phyloP scores from a whole-genome alignment of 2,888 invertebrate genomes.

The Fragum whitleyi region DNA sequence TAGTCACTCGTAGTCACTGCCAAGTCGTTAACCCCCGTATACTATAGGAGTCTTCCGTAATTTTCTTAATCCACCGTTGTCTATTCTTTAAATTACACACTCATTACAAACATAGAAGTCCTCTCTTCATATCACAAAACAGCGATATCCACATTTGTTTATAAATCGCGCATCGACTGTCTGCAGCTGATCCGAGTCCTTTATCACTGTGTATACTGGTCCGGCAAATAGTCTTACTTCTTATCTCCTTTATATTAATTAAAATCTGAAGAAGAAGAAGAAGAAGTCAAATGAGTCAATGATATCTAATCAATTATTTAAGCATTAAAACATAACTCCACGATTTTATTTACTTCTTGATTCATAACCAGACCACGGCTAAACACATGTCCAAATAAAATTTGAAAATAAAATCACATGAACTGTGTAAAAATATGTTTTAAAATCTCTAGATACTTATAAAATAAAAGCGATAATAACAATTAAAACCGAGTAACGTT shows the following conservation, averaged over 20 bases:
- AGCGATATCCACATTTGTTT: too few species aligned
- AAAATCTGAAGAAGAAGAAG: conserved; percentile 11
- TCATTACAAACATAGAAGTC: too few species aligned
- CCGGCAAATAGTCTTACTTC: not conserved
- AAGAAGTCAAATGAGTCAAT: conserved; percentile 7
- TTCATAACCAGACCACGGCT: not conserved
- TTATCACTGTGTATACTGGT: too few species aligned
- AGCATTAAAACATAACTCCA: conserved; percentile 17
- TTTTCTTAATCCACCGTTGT: too few species aligned
- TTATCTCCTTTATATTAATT: not conserved
- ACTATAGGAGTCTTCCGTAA: too few species aligned
- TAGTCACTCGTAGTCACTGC: too few species aligned
- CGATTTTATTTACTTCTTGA: not conserved
- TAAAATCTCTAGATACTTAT: conserved; percentile 45
- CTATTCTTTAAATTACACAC: too few species aligned
- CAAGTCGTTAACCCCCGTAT: too few species aligned
- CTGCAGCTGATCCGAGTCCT: too few species aligned
- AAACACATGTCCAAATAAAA: conserved; percentile 5
- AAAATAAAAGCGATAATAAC: conserved; percentile 42
- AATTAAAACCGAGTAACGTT: conserved; percentile 29
- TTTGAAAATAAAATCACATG: conserved; percentile 20
- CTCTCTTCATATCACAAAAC: too few species aligned
- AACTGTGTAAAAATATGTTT: conserved; percentile 24
- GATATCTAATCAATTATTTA: conserved; percentile 25
- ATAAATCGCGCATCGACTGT: too few species aligned